Percentiles rank a stretch among this genome's conserved stretches.
Conservation (phyloP, 2,888 invertebrate species). For the Drosophila paucipuncta region DNA sequence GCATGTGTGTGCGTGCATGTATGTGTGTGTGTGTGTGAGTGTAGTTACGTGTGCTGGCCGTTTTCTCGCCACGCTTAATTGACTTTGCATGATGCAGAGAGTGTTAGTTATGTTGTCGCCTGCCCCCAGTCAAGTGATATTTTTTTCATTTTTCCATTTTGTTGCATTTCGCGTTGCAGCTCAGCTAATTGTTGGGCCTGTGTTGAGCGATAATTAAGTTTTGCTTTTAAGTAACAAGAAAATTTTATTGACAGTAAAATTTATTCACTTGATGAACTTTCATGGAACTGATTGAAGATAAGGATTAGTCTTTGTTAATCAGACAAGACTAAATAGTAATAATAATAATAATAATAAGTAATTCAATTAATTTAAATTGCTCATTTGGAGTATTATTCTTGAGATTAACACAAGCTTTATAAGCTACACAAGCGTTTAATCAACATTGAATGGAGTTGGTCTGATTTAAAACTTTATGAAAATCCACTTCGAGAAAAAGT, state of each 20-base stretch:
- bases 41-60: constrained; percentile 32
- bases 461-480: neutral
- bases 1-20: constrained; percentile 3
- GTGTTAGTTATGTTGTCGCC: constrained; percentile 51
- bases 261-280: neutral
- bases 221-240: constrained; percentile 14
- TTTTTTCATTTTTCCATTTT: constrained; percentile 21
- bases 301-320: neutral
- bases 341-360: neutral
- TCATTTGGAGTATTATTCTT: neutral
- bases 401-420: neutral
- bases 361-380: neutral
- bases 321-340: neutral
- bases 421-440: neutral
- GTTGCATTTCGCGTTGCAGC: constrained; percentile 4
- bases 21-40: constrained; percentile 3
- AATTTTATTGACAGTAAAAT: neutral
- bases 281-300: neutral
- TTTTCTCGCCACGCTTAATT: constrained; percentile 62
- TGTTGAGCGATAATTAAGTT: constrained; percentile 44
- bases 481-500: neutral
- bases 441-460: neutral
- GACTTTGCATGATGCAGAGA: constrained; percentile 62
- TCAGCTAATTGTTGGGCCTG: constrained; percentile 31
- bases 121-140: constrained; percentile 15